phyloP scores from a whole-genome alignment of 1,140 invertebrate genomes.

The Aricia agestis region DNA sequence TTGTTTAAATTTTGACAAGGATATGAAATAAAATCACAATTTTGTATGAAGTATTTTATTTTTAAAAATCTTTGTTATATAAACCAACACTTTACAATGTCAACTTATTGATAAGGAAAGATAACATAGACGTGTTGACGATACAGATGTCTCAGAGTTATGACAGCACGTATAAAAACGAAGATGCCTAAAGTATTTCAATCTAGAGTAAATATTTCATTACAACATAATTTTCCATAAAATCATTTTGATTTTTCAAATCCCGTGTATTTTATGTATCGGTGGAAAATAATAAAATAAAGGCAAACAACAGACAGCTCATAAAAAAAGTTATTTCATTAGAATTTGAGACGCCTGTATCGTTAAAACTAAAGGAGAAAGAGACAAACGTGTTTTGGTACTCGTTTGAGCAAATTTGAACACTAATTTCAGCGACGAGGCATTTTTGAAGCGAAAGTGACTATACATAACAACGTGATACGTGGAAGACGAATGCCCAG shows the following conservation, averaged over 20 bases:
- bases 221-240: neutral
- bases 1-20: neutral
- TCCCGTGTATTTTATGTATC: neutral
- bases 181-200: too few relatives aligned
- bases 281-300: neutral
- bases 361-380: slow-evolving; percentile 17
- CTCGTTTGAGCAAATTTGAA: slow-evolving; percentile 33
- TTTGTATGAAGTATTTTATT: slow-evolving; percentile 72
- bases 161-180: neutral
- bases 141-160: slow-evolving; percentile 15
- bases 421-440: slow-evolving; percentile 19
- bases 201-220: neutral
- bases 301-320: neutral
- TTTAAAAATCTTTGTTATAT: slow-evolving; percentile 75
- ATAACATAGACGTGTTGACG: slow-evolving; percentile 26
- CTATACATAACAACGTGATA: slow-evolving; percentile 42
- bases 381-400: slow-evolving; percentile 27
- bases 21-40: slow-evolving; percentile 48
- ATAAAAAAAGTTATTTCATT: neutral
- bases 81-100: slow-evolving; percentile 72
- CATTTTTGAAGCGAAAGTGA: slow-evolving; percentile 24
- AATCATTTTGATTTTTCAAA: neutral
- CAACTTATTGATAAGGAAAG: slow-evolving; percentile 49
- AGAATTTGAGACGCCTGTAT: slow-evolving; percentile 19
- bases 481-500: slow-evolving; percentile 44